Conservation (phyloP, 2,888 invertebrate genomes). For the Parasteatoda lunata region DNA sequence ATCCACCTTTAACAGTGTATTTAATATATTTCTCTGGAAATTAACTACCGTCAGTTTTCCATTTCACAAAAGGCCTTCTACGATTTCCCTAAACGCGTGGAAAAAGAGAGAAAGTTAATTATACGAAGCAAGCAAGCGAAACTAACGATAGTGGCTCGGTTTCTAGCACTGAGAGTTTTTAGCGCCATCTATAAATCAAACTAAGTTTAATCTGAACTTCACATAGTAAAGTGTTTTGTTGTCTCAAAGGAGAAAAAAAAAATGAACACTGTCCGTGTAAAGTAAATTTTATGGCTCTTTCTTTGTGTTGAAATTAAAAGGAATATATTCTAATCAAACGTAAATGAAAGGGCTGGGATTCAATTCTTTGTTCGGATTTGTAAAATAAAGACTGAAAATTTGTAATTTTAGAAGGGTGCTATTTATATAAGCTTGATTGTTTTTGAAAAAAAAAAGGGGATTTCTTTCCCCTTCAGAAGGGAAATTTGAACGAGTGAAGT, state of each 20-base stretch:
- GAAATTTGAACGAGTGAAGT: too few species aligned
- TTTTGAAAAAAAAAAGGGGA: too few species aligned
- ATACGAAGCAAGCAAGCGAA: neutral
- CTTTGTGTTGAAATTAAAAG: slow-evolving; percentile 1
- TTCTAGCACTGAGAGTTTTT: neutral
- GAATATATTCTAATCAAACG: neutral
- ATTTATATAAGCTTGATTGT: too few species aligned
- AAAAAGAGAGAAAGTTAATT: neutral
- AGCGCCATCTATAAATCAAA: slow-evolving; percentile 3
- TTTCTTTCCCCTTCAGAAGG: too few species aligned
- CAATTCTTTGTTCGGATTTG: too few species aligned
- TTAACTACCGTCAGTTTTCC: neutral
- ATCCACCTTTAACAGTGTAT: neutral
- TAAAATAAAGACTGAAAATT: too few species aligned
- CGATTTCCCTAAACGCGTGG: neutral
- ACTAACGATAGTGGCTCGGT: slow-evolving; percentile 5
- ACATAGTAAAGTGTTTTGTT: neutral
- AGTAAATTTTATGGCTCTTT: slow-evolving; percentile 5
- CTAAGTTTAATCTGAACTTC: slow-evolving; percentile 3
- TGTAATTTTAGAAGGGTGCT: too few species aligned
- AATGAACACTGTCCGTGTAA: neutral
- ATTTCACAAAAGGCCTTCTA: neutral
- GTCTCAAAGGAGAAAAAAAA: neutral
- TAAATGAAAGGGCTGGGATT: too few species aligned
- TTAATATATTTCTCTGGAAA: neutral